These are phyloP conservation scores for Osmerus mordax DNA, from an alignment of 2,113 vertebrate species.

Conservation along the genomic window DNA sequence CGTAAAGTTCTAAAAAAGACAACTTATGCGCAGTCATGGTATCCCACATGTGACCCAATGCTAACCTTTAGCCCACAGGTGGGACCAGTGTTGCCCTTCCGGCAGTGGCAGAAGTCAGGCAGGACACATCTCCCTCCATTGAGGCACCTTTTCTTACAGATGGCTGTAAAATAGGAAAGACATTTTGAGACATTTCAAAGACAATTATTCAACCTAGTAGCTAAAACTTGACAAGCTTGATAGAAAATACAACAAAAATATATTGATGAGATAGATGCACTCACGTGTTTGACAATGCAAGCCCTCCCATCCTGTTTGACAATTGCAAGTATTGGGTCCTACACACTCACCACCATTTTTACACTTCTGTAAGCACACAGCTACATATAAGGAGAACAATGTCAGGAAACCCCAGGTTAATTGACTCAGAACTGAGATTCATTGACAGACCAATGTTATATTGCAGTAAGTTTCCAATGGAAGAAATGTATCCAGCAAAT, in stretches of 20 bases:
- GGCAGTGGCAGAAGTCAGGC: constrained; percentile 82
- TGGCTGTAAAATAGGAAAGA: constrained; percentile 66
- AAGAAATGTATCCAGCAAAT: too few species aligned
- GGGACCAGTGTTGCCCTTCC: constrained; percentile 75
- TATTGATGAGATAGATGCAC: constrained; percentile 38
- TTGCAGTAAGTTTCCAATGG: too few species aligned
- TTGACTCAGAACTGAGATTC: too few species aligned
- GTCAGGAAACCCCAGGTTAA: neutral
- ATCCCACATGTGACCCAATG: neutral
- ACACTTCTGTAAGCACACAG: constrained; percentile 86
- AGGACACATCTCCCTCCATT: constrained; percentile 80
- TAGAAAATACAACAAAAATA: neutral
- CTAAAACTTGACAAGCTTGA: too few species aligned
- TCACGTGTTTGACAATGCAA: constrained; percentile 83
- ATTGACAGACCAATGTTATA: too few species aligned
- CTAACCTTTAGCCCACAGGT: constrained; percentile 76
- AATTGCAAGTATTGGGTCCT: constrained; percentile 79
- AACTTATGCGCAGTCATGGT: neutral
- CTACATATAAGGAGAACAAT: constrained; percentile 51
- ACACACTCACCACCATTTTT: constrained; percentile 85
- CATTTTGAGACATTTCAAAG: neutral
- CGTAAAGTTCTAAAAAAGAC: neutral
- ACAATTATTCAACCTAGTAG: neutral
- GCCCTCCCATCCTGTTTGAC: constrained; percentile 81
- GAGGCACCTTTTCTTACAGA: constrained; percentile 81